Conservation (phyloP, 1,140 invertebrate species). For the Pseudomyrmex dendroicus region DNA sequence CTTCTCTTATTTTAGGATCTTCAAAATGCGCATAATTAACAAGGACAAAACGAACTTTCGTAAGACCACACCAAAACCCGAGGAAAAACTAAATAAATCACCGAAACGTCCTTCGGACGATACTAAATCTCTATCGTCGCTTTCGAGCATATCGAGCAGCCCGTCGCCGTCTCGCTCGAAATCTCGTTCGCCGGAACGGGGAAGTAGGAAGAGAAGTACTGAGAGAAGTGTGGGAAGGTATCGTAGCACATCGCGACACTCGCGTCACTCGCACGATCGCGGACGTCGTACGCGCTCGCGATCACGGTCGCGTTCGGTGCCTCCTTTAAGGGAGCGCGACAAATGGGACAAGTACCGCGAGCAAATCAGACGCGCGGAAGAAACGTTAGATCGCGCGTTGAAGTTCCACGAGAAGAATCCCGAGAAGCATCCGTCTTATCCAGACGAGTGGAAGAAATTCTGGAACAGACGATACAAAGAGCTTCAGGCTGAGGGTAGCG, state of each 20-base stretch:
- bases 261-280: slow-evolving; percentile 72
- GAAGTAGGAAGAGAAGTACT: slow-evolving; percentile 50
- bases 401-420: slow-evolving; percentile 93
- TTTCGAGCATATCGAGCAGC: slow-evolving; percentile 84
- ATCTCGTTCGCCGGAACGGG: slow-evolving; percentile 74
- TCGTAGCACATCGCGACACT: slow-evolving; percentile 70
- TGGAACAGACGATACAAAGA: slow-evolving; percentile 93
- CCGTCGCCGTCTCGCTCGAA: slow-evolving; percentile 80
- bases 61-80: slow-evolving; percentile 74
- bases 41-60: slow-evolving; percentile 81
- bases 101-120: slow-evolving; percentile 79
- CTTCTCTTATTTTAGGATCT: slow-evolving; percentile 74
- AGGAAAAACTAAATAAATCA: slow-evolving; percentile 69
- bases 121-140: slow-evolving; percentile 82
- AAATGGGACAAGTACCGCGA: slow-evolving; percentile 86
- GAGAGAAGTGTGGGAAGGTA: slow-evolving; percentile 68
- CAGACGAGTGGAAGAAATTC: slow-evolving; percentile 94
- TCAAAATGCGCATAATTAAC: slow-evolving; percentile 83
- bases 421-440: slow-evolving; percentile 93
- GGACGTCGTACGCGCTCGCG: slow-evolving; percentile 65
- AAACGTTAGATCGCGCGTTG: slow-evolving; percentile 83
- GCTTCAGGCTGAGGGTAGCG: slow-evolving; percentile 90
- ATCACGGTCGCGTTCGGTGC: slow-evolving; percentile 77
- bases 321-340: slow-evolving; percentile 83
- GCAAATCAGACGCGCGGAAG: slow-evolving; percentile 85